These are phyloP conservation scores for Acrossocheilus fasciatus DNA, from an alignment of 2,797 vertebrate genomes.

Conservation along the genomic window DNA sequence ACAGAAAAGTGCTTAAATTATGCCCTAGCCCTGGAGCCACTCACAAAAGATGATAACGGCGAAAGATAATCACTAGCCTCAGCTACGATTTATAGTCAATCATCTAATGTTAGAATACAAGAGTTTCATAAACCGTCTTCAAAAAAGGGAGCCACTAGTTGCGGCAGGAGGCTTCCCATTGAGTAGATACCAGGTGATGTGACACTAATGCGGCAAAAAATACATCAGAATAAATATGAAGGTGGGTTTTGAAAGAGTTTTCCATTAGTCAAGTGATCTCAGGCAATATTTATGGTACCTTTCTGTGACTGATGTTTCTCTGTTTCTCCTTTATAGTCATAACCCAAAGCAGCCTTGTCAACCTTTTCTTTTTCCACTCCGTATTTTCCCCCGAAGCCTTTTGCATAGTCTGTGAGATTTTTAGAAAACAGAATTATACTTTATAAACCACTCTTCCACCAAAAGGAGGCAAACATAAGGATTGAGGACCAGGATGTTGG, in stretches of 20 bases:
- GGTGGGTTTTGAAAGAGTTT: neutral
- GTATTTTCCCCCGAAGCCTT: conserved; percentile 89
- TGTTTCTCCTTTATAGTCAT: conserved; percentile 85
- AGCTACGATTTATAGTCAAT: neutral
- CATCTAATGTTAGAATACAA: neutral
- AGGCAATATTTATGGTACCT: conserved; percentile 66
- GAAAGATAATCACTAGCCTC: neutral
- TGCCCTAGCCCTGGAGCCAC: neutral
- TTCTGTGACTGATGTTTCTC: conserved; percentile 91
- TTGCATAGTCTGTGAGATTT: conserved; percentile 78
- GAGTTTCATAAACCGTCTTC: neutral
- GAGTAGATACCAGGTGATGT: neutral
- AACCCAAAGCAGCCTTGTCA: conserved; percentile 88
- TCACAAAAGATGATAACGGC: neutral
- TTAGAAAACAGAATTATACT: neutral
- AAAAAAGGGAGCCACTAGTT: neutral
- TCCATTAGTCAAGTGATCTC: neutral
- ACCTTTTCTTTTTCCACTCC: conserved; percentile 87
- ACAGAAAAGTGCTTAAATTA: neutral
- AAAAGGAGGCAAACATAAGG: neutral
- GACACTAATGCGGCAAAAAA: neutral
- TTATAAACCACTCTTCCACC: neutral
- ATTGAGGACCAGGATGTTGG: neutral
- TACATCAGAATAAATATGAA: neutral
- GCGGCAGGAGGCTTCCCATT: neutral